These are phyloP conservation scores for Geococcyx californianus DNA, from an alignment of 2,113 vertebrate species.

Conservation along the genomic window DNA sequence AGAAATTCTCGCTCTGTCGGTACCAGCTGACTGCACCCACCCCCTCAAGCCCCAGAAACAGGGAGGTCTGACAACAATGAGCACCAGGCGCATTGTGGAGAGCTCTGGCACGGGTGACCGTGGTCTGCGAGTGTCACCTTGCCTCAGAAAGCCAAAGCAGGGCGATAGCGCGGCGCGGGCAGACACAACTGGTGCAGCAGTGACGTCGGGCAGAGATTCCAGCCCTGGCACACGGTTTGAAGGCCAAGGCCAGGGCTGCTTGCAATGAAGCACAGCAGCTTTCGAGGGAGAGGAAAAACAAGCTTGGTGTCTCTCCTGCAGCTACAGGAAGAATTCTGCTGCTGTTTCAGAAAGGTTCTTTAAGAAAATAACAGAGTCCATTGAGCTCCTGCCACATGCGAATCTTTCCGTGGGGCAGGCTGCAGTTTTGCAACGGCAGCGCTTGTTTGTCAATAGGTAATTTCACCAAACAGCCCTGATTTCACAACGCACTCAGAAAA, in stretches of 20 bases:
- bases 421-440: not conserved
- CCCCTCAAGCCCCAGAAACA: accelerated
- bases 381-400: not conserved
- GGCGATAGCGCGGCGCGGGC: not conserved
- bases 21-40: not conserved
- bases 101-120: accelerated
- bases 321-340: not conserved
- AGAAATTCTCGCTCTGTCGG: accelerated
- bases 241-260: slow-evolving; percentile 51
- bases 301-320: not conserved
- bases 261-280: not conserved
- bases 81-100: accelerated
- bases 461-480: not conserved
- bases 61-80: accelerated
- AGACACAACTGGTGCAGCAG: slow-evolving; percentile 53
- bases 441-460: not conserved
- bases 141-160: not conserved
- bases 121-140: not conserved
- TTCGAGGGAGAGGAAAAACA: not conserved
- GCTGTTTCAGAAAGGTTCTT: not conserved
- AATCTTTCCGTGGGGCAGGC: not conserved
- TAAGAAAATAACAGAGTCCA: not conserved
- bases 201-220: slow-evolving; percentile 23
- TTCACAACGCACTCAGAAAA: not conserved
- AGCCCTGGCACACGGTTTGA: not conserved